Evolutionary conservation across 2,797 vertebrate genomes (phyloP), one percentile per base, ranked within the genome.

Genomic region (Lophius americanus): DNA sequence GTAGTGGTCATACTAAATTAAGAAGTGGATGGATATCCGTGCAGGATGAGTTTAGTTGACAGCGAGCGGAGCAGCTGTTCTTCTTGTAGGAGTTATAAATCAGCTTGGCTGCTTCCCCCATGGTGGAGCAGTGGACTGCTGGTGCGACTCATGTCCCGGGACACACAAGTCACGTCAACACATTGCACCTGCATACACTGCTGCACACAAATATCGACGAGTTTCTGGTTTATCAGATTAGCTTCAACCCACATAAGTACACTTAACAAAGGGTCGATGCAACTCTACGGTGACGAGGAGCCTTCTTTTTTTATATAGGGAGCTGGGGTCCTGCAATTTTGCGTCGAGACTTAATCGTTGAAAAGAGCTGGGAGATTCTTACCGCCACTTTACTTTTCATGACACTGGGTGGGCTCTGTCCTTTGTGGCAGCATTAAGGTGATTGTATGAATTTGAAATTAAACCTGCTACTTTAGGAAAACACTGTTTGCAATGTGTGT

Each of bases 1-100:
- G 83, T 71, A 72, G 72, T 83, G 78, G 83, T 77, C 85, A 83
- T 81, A 89, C 91, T 90, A 92, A 92, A 90, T 92, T 90, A 90
- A 90, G 88, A 84, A 80, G 82, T 81, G 76, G 83, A 85, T 81
- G 85, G 78, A 76, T 86, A 85, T 87, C 79, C 47, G 57, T 88
- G 83, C 70, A 73, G 82, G 76, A 87, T 73, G 85, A 83, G 83
- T 76, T 75, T 82, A 68, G 89, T 77, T 85, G 87, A 90, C 88
- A 82, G 82, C 47, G 54, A 88, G 88, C 70, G 51, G 81, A 88
- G 89, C 89, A 92, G 91, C 91, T 92, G 90, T 76, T 90, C 81
- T 70, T 87, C 84, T 82, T 84, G 82, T 80, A 81, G 78, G 72
- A 85, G 87, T 83, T 86, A 80, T 92, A 91, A 92, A 91, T 92